A percentile compares a stretch with the other conserved stretches of the same genome.
Evolutionary conservation across 92 coral and sea anemone genomes (phyloP).

Genomic region (Ricordea florida): DNA sequence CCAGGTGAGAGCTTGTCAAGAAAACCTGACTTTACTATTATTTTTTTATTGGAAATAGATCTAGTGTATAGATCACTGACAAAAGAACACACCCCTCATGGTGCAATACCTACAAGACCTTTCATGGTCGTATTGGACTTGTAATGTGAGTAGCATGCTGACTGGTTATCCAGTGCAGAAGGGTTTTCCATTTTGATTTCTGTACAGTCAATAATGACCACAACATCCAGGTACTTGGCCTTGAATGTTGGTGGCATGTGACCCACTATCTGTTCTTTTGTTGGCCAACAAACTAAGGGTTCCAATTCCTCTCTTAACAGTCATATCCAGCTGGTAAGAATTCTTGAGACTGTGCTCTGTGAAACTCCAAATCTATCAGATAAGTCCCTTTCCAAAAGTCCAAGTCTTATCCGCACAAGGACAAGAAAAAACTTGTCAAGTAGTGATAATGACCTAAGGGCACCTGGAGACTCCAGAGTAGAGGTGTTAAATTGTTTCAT

Average conservation of each 20-base stretch:
- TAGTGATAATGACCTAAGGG: conserved; percentile 42
- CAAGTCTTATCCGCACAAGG: conserved; percentile 37
- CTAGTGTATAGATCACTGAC: conserved; percentile 55
- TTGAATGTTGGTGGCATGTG: conserved; percentile 63
- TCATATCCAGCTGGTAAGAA: conserved; percentile 53
- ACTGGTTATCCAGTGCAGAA: conserved; percentile 56
- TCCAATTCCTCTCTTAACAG: conserved; percentile 44
- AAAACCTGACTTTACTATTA: conserved; percentile 46
- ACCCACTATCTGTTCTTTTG: conserved; percentile 51
- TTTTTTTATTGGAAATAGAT: conserved; percentile 49
- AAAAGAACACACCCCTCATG: conserved; percentile 63
- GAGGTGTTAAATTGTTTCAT: conserved; percentile 14
- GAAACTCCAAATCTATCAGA: conserved; percentile 58
- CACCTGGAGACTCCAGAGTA: conserved; percentile 48
- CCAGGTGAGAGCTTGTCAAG: conserved; percentile 4
- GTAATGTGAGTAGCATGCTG: conserved; percentile 55
- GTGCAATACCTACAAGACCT: conserved; percentile 50
- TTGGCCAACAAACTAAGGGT: conserved; percentile 61
- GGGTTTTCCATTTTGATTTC: conserved; percentile 69
- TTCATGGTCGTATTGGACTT: conserved; percentile 67
- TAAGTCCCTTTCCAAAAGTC: conserved; percentile 59
- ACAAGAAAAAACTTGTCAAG: conserved; percentile 59
- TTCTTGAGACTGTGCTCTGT: conserved; percentile 44
- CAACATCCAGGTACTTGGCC: conserved; percentile 50
- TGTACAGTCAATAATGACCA: conserved; percentile 68